Evolutionary conservation across 2,113 vertebrate species (phyloP).

Genomic region (Ibidorhyncha struthersii): DNA sequence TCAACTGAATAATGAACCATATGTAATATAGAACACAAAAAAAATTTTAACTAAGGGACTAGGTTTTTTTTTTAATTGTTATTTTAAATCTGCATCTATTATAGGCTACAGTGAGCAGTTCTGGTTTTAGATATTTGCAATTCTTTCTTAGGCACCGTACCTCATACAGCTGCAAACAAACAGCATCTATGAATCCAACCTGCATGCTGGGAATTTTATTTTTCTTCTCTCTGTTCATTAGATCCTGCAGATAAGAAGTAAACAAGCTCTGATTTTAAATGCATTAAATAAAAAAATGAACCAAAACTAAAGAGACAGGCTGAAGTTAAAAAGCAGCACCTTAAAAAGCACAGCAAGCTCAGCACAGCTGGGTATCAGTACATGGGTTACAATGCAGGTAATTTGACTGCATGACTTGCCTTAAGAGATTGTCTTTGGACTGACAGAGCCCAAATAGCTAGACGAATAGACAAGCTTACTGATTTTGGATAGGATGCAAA

Average conservation of each 20-base stretch:
- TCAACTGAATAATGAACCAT: not conserved
- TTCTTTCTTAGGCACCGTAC: conserved; percentile 69
- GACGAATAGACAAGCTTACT: not conserved
- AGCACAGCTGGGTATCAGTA: not conserved
- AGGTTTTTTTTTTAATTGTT: not conserved
- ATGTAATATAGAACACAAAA: not conserved
- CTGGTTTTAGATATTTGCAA: not conserved
- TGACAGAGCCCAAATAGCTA: not conserved
- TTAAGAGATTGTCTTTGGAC: not conserved
- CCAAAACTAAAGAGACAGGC: not conserved
- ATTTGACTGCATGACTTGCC: not conserved
- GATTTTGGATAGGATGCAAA: not conserved
- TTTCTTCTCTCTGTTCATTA: conserved; percentile 98
- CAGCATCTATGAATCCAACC: conserved; percentile 97
- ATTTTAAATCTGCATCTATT: not conserved
- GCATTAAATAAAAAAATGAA: not conserved
- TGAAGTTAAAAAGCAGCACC: not conserved
- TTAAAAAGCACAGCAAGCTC: not conserved
- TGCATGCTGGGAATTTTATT: conserved; percentile 99
- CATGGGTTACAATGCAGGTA: not conserved
- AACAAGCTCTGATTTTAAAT: not conserved
- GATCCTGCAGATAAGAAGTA: conserved; percentile 78
- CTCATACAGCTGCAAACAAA: conserved; percentile 96
- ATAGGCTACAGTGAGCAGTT: not conserved
- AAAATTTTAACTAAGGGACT: not conserved